Percentiles rank a stretch among this genome's conserved stretches.
These are phyloP conservation scores for Temnothorax unifasciatus DNA, from an alignment of 2,888 invertebrate genomes.

Conservation along the genomic window DNA sequence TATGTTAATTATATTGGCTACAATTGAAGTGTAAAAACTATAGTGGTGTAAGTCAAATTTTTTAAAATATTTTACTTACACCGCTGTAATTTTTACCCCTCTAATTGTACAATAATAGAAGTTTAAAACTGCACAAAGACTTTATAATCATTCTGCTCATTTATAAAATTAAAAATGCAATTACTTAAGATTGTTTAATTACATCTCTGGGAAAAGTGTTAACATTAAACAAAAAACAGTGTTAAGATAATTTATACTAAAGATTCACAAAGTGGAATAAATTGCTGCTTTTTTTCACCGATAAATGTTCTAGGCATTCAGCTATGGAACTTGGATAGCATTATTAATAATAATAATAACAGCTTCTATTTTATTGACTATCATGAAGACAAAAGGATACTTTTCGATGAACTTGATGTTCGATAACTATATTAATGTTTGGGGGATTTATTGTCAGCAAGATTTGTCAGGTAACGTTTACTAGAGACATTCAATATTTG, in stretches of 20 bases:
- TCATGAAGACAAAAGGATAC: conserved; percentile 47
- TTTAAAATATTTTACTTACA: too few relatives aligned
- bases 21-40: too few relatives aligned
- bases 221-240: too few relatives aligned
- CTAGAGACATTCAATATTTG: neutral
- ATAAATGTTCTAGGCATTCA: conserved; percentile 65
- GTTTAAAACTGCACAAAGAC: too few relatives aligned
- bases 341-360: conserved; percentile 62
- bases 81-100: too few relatives aligned
- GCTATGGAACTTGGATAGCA: conserved; percentile 61
- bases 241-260: too few relatives aligned
- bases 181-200: too few relatives aligned
- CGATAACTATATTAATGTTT: conserved; percentile 75
- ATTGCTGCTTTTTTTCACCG: neutral
- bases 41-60: too few relatives aligned
- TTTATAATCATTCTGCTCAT: too few relatives aligned
- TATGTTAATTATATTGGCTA: neutral
- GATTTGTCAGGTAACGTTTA: conserved; percentile 74
- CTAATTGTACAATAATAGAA: too few relatives aligned
- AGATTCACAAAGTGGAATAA: neutral
- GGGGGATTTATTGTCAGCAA: conserved; percentile 82
- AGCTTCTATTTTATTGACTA: conserved; percentile 68
- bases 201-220: too few relatives aligned
- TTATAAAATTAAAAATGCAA: too few relatives aligned
- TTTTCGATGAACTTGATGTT: conserved; percentile 54